These are phyloP conservation scores for Aporophyla lueneburgensis DNA, from an alignment of 2,888 invertebrate species.

Conservation along the genomic window DNA sequence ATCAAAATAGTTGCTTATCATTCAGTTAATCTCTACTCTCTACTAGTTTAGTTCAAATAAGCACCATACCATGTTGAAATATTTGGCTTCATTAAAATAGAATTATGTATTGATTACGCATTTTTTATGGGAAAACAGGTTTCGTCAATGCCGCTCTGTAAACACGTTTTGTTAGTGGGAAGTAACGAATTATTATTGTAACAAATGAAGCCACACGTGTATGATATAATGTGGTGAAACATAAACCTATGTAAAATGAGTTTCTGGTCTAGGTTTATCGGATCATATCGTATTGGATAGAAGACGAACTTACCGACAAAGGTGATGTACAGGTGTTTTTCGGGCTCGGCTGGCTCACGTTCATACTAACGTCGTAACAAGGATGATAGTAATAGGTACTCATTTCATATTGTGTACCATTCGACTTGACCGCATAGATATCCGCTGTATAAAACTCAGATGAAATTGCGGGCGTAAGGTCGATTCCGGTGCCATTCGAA, in stretches of 20 bases:
- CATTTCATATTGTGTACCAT: constrained; percentile 73
- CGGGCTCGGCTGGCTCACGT: constrained; percentile 59
- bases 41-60: background rate
- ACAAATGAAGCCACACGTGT: constrained; percentile 3
- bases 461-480: constrained; percentile 79
- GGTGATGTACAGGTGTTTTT: constrained; percentile 73
- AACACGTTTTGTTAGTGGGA: constrained; percentile 30
- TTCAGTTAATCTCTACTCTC: background rate
- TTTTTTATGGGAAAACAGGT: constrained; percentile 60
- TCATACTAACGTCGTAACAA: constrained; percentile 78
- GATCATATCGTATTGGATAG: background rate
- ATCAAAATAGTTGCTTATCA: constrained; percentile 5
- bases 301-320: constrained; percentile 77
- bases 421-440: constrained; percentile 70
- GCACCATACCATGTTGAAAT: constrained; percentile 20
- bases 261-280: background rate
- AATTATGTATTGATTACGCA: constrained; percentile 47
- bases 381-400: constrained; percentile 85
- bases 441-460: constrained; percentile 77
- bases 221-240: background rate
- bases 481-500: constrained; percentile 88
- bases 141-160: constrained; percentile 40
- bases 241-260: background rate
- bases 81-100: constrained; percentile 35
- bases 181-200: background rate